These are phyloP conservation scores for Drosophila leonis DNA, from an alignment of 2,888 invertebrate genomes.

Conservation along the genomic window DNA sequence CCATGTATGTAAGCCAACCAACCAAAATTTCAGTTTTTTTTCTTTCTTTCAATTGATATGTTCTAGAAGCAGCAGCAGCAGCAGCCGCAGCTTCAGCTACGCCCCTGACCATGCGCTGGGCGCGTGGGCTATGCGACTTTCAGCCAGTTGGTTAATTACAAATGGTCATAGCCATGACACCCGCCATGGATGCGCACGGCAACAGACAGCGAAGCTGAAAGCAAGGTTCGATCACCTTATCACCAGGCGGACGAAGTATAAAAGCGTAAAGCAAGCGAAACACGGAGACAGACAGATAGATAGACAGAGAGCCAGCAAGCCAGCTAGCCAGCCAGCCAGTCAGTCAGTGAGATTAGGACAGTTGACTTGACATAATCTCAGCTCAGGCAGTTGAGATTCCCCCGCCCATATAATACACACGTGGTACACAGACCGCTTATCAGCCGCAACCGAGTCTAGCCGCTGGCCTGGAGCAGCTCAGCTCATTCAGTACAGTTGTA, in stretches of 20 bases:
- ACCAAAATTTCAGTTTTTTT: background rate
- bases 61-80: background rate
- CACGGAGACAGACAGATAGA: slow-evolving; percentile 4
- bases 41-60: background rate
- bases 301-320: background rate
- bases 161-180: slow-evolving; percentile 26
- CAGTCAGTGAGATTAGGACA: slow-evolving; percentile 20
- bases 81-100: too few relatives aligned
- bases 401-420: slow-evolving; percentile 11
- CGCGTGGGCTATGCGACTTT: slow-evolving; percentile 17
- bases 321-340: background rate
- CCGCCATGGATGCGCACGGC: slow-evolving; percentile 28
- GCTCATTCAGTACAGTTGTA: slow-evolving; percentile 71
- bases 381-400: slow-evolving; percentile 20
- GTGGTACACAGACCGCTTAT: slow-evolving; percentile 44
- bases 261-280: slow-evolving; percentile 23
- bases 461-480: background rate
- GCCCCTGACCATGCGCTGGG: slow-evolving; percentile 7
- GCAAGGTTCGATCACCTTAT: slow-evolving; percentile 8
- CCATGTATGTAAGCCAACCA: background rate
- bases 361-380: slow-evolving; percentile 17
- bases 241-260: slow-evolving; percentile 18
- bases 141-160: slow-evolving; percentile 32
- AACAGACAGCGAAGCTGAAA: slow-evolving; percentile 8
- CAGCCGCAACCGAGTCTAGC: slow-evolving; percentile 46